Evolutionary conservation across 2,113 vertebrate species (phyloP), one percentile per base, ranked within the genome.

Genomic region (Rallus limicola): DNA sequence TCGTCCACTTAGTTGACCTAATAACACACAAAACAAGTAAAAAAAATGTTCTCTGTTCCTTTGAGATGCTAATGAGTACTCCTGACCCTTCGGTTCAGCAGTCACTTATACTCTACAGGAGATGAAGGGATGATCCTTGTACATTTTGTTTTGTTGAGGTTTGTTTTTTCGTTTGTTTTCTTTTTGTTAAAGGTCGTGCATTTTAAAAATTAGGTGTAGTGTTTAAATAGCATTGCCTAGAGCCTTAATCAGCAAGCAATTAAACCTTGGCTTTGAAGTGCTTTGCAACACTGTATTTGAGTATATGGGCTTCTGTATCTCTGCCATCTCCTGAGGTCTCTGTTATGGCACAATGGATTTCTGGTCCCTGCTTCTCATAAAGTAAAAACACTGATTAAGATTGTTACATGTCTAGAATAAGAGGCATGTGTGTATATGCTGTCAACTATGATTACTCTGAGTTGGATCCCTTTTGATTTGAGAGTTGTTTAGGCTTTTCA

Each of bases 391-490:
- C 13, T 5, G 16, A 58, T 48, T 11, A 65, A 16, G 72, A 21
- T 34, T 64, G 26, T 15, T 76, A 5, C 5, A 2, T 9, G 11
- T 56, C 20, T 62, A 20, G 46, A 71, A 17, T 50, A 68, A 56
- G 28, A 72, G 28, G 6, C 7, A 9, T 3, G 2, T 40, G 42
- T 6, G 2, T 16, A 48, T 2, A 1, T 58, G 24, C 17, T 84
- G 8, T 56, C 36, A 71, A 23, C 17, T 11, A 53, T 34, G 20
- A 68, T 52, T 71, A 31, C 68, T 81, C 7, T 11, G 34, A 68
- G 8, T 20, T 55, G 17, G 13, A 46, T 44, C 24, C 3, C 2
- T 86, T 89, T 62, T 78, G 13, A 59, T 76, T 84, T 23, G 48
- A 59, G 52, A 36, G 4, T 6, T 80, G 3, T 33, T 75, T 17